Evolutionary conservation across 2,888 invertebrate genomes (phyloP).

Genomic region (Protodeltote pygarga): DNA sequence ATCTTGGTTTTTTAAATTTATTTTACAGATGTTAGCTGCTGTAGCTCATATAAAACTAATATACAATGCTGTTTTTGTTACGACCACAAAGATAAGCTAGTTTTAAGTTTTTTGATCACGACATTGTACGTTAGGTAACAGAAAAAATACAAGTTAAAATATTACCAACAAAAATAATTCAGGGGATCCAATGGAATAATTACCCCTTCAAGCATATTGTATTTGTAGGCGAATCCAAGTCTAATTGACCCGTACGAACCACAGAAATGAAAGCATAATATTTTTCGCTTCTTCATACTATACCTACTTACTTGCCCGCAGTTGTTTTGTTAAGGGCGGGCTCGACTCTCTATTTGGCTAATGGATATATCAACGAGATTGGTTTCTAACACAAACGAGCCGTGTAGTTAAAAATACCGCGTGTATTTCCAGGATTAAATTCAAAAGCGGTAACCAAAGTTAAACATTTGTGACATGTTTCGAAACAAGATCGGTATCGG

Average conservation of each 20-base stretch:
- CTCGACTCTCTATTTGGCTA: constrained; percentile 70
- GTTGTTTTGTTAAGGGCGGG: constrained; percentile 64
- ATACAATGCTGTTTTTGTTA: too few relatives aligned
- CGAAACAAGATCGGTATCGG: constrained; percentile 44
- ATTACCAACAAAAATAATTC: constrained; percentile 12
- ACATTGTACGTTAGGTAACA: too few relatives aligned
- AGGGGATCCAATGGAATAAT: constrained; percentile 11
- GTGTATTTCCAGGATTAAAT: constrained; percentile 46
- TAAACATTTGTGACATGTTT: constrained; percentile 55
- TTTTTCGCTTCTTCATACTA: constrained; percentile 57
- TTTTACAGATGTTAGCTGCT: too few relatives aligned
- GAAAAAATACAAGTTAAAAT: too few relatives aligned
- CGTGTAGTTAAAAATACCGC: constrained; percentile 63
- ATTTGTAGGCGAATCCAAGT: constrained; percentile 22
- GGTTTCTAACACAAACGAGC: constrained; percentile 66
- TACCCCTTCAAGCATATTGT: constrained; percentile 29
- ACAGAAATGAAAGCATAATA: constrained; percentile 59
- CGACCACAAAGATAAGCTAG: too few relatives aligned
- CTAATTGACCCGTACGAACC: constrained; percentile 43
- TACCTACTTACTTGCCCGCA: constrained; percentile 54
- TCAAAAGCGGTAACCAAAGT: constrained; percentile 55
- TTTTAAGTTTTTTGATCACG: too few relatives aligned
- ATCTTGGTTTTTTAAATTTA: too few relatives aligned
- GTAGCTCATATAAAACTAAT: too few relatives aligned
- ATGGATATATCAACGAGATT: constrained; percentile 76